Base-by-base conservation (phyloP, 2,113 vertebrate species). In the Uria aalge region DNA sequence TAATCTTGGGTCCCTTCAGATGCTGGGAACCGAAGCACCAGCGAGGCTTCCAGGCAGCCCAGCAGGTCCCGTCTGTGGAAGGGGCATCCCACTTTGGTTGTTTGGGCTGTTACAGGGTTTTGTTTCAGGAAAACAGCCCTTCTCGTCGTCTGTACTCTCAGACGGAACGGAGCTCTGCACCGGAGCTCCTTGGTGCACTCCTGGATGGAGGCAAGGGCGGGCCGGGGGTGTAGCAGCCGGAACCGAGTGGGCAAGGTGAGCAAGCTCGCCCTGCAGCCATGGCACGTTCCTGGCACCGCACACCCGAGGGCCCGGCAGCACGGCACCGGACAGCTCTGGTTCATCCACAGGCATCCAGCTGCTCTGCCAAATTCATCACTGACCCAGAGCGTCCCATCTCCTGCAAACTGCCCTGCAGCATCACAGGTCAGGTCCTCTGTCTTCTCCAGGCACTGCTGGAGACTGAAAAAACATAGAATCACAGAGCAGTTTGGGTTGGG, bases 11-110 rank as follows among this genome's bases (percentile, higher is more conserved):
- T 66, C 10, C 13, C 14, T 50, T 5, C 32, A 22, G 41, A 34
- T 21, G 24, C 48, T 15, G 56, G 15, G 40, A 72, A 20, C 16
- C 2, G 0, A 41, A 36, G 41, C 76, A 17, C 48, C 24, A 3
- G 16, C 19, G 19, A 22, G 48, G 47, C 19, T 48, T 47, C 40
- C 40, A 34, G 15, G 23, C 6, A 41, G 32, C 18, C n/a, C 3
- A 0, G 59, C 36, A 27, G 43, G 32, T 32, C 38, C 26, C 2
- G 1, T 4, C 30, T 0, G 0, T 9, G 21, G 38, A 27, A 45
- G 11, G 12, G 8, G n/a, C 6, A 26, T 45, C 36, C 18, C 4
- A 4, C 34, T 38, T 11, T 2, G 12, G 55, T 14, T 2, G 0
- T 15, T 11, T 5, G 15, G 26, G 29, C 29, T 13, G 12, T 34